Percentiles rank a stretch among this genome's conserved stretches.
Evolutionary conservation across 1,140 invertebrate species (phyloP).

Genomic region (Hyles vespertilio): DNA sequence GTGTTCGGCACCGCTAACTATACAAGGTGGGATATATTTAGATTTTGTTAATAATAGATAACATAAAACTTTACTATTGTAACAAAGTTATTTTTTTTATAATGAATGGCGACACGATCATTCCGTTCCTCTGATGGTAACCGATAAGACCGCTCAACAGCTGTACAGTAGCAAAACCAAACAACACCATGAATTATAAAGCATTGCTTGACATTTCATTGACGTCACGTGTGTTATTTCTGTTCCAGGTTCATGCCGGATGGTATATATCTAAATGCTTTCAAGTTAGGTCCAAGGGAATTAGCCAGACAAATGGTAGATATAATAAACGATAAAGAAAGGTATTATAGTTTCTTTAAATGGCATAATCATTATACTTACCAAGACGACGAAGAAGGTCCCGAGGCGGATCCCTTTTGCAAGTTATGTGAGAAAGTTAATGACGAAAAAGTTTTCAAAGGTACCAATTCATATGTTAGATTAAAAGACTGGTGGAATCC

Average conservation of each 20-base stretch:
- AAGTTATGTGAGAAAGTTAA: slow-evolving; percentile 29
- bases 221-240: not conserved
- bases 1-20: slow-evolving; percentile 72
- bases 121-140: too few relatives aligned
- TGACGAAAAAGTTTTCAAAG: slow-evolving; percentile 22
- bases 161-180: too few relatives aligned
- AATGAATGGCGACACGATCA: too few relatives aligned
- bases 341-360: slow-evolving; percentile 29
- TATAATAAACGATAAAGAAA: slow-evolving; percentile 22
- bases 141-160: too few relatives aligned
- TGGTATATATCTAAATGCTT: slow-evolving; percentile 28
- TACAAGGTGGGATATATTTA: slow-evolving; percentile 29
- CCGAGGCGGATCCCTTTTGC: slow-evolving; percentile 28
- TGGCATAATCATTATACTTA: slow-evolving; percentile 36
- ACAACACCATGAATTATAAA: not conserved
- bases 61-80: too few relatives aligned
- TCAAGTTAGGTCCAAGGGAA: slow-evolving; percentile 11
- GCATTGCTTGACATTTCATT: not conserved
- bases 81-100: too few relatives aligned
- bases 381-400: slow-evolving; percentile 14
- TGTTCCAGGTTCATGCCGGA: slow-evolving; percentile 35
- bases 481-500: too few relatives aligned
- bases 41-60: too few relatives aligned
- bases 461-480: not conserved
- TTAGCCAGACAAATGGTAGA: slow-evolving; percentile 26